Conservation (phyloP, 2,113 vertebrate genomes). For the Proterorhinus semilunaris region DNA sequence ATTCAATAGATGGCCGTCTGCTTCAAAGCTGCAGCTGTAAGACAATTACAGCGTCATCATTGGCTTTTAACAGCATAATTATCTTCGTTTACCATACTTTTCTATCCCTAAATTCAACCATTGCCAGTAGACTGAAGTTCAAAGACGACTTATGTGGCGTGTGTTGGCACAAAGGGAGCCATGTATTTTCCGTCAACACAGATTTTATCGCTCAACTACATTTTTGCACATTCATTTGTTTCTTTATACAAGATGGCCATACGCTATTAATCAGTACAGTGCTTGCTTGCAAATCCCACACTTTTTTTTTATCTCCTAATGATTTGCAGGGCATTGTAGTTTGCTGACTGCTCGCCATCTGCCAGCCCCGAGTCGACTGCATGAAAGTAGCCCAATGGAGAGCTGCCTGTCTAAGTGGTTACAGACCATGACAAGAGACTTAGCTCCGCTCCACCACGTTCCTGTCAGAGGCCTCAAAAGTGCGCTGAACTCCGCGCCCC, state of each 20-base stretch:
- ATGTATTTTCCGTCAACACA: not conserved
- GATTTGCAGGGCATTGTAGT: not conserved
- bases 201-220: conserved; percentile 1
- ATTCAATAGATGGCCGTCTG: not conserved
- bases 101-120: not conserved
- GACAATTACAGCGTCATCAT: not conserved
- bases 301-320: conserved; percentile 18
- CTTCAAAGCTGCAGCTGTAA: not conserved
- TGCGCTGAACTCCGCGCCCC: conserved; percentile 43
- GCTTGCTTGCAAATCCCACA: conserved; percentile 4
- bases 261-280: not conserved
- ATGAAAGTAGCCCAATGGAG: conserved; percentile 43
- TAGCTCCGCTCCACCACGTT: conserved; percentile 42
- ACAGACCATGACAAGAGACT: conserved; percentile 56
- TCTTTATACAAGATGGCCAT: conserved; percentile 2
- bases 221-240: conserved; percentile 5
- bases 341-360: conserved; percentile 30
- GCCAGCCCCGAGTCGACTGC: conserved; percentile 28
- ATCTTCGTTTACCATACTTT: too few relatives aligned
- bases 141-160: not conserved
- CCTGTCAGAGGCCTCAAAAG: conserved; percentile 52
- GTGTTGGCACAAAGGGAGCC: not conserved
- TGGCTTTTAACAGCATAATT: not conserved
- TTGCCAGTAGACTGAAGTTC: not conserved
- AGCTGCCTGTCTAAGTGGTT: conserved; percentile 49